phyloP scores from a whole-genome alignment of 1,140 invertebrate species.

The Homalodisca vitripennis region DNA sequence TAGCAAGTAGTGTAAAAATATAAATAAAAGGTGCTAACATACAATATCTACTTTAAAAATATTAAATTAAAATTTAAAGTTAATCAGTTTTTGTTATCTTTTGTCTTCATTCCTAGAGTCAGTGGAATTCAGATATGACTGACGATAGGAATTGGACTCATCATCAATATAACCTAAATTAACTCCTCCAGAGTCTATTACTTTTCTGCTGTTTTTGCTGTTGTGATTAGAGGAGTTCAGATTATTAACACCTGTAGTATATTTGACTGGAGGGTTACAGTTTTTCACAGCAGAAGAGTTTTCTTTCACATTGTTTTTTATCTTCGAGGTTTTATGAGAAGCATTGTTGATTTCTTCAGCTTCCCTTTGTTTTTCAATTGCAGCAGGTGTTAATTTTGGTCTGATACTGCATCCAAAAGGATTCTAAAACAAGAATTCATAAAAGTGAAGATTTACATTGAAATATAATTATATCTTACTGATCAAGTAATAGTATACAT shows the following conservation, averaged over 20 bases:
- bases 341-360: conserved; percentile 16
- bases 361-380: conserved; percentile 24
- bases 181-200: conserved; percentile 19
- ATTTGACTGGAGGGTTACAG: conserved; percentile 8
- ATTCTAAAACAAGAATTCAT: background rate
- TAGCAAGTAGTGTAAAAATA: no score
- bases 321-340: conserved; percentile 4
- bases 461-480: no score
- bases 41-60: no score
- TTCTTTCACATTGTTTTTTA: conserved; percentile 12
- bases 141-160: conserved; percentile 5
- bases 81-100: conserved; percentile 25
- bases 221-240: conserved; percentile 12
- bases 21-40: no score
- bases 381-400: background rate
- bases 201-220: conserved; percentile 8
- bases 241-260: conserved; percentile 10
- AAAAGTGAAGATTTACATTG: no score
- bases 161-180: conserved; percentile 28
- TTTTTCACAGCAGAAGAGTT: conserved; percentile 23
- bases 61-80: no score
- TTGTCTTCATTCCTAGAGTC: conserved; percentile 22
- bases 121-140: background rate
- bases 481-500: no score
- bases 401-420: background rate